phyloP scores from a whole-genome alignment of 2,888 invertebrate genomes.

The Drosophila affinis region DNA sequence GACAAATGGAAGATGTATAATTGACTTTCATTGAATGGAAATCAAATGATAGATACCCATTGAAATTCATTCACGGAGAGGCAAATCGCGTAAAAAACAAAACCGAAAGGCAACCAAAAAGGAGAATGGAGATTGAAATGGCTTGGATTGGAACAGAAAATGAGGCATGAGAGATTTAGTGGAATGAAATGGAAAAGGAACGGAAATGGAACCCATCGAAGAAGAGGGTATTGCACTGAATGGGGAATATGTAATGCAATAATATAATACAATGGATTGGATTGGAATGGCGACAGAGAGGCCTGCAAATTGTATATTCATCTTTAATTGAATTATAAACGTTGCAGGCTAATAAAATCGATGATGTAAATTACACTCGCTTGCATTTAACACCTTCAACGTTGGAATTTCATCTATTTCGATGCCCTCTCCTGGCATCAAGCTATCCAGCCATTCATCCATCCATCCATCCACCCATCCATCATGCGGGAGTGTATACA shows the following conservation, averaged over 20 bases:
- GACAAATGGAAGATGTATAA: background rate
- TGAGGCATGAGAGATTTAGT: no score
- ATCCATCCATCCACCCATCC: background rate
- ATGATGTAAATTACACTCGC: conserved; percentile 81
- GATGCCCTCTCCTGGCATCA: conserved; percentile 20
- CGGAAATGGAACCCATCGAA: background rate
- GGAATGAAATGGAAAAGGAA: no score
- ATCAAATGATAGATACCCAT: background rate
- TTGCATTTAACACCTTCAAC: conserved; percentile 76
- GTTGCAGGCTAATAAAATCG: conserved; percentile 79
- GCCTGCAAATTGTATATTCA: conserved; percentile 37
- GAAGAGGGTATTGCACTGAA: background rate
- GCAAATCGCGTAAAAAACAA: no score
- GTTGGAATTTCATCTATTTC: conserved; percentile 76
- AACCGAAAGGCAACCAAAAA: no score
- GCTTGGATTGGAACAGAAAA: no score
- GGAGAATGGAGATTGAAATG: no score
- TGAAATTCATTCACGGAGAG: no score
- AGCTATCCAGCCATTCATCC: background rate
- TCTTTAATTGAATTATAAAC: conserved; percentile 77
- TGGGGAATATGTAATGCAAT: background rate
- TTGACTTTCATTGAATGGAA: background rate
- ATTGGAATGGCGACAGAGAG: conserved; percentile 1
- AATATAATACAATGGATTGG: background rate
- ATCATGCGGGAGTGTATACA: no score